Conservation (phyloP, 2,888 invertebrate species). For the Acrocyrtus sp. region DNA sequence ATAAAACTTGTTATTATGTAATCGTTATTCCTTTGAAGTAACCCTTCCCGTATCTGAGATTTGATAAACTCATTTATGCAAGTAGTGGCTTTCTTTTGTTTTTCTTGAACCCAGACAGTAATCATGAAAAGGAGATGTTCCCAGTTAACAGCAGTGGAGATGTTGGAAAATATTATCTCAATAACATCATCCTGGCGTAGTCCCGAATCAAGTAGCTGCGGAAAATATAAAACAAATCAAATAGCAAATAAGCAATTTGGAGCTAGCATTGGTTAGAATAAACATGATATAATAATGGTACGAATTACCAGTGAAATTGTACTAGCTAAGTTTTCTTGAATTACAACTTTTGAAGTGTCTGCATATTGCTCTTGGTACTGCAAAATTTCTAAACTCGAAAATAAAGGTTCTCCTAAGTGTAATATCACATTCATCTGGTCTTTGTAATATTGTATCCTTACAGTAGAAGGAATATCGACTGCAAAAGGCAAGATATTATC, state of each 20-base stretch:
- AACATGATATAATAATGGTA: no score
- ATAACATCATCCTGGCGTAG: slow-evolving; percentile 38
- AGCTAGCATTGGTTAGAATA: no score
- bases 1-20: slow-evolving; percentile 55
- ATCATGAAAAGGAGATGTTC: slow-evolving; percentile 48
- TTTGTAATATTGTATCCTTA: slow-evolving; percentile 46
- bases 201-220: slow-evolving; percentile 51
- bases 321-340: slow-evolving; percentile 2
- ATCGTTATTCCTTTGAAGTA: slow-evolving; percentile 32
- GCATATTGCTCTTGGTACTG: slow-evolving; percentile 57
- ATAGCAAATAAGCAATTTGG: no score
- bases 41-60: slow-evolving; percentile 47
- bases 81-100: slow-evolving; percentile 37
- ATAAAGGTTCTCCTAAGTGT: slow-evolving; percentile 3
- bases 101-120: slow-evolving; percentile 50
- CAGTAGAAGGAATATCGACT: slow-evolving; percentile 50
- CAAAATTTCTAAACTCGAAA: slow-evolving; percentile 40
- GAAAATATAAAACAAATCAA: not conserved
- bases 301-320: slow-evolving; percentile 33
- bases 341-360: slow-evolving; percentile 7
- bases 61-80: slow-evolving; percentile 54
- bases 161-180: slow-evolving; percentile 13
- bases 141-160: slow-evolving; percentile 53
- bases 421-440: slow-evolving; percentile 41
- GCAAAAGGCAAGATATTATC: slow-evolving; percentile 3